Conservation (phyloP, 2,888 invertebrate genomes). For the Sicus ferrugineus region DNA sequence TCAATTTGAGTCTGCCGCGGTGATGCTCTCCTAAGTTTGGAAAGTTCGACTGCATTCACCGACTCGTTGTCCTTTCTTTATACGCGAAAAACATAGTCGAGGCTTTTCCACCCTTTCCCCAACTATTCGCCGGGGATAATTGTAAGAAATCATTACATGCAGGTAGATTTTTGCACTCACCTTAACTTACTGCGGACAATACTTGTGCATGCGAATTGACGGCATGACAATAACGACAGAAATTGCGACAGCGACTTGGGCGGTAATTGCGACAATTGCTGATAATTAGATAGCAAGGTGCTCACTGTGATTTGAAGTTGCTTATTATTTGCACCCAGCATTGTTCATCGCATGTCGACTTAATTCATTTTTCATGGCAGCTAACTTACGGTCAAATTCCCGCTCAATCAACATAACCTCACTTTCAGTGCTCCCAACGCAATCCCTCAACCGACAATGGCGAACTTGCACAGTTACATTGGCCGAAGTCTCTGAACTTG, state of each 20-base stretch:
- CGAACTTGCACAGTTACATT: no score
- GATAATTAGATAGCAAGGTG: background rate
- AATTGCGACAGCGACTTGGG: background rate
- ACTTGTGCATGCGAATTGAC: slow-evolving; percentile 5
- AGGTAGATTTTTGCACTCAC: background rate
- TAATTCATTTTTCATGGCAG: background rate
- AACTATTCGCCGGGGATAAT: slow-evolving; percentile 17
- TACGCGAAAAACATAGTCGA: slow-evolving; percentile 31
- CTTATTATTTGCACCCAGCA: background rate
- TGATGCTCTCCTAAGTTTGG: background rate
- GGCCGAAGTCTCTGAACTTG: no score
- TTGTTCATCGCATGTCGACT: background rate
- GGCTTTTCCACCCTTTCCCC: slow-evolving; percentile 18
- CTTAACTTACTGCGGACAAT: background rate
- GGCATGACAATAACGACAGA: background rate
- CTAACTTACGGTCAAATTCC: background rate
- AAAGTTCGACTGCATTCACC: slow-evolving; percentile 8
- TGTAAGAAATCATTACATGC: slow-evolving; percentile 13
- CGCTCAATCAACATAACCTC: slow-evolving; percentile 54
- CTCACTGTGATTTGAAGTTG: background rate
- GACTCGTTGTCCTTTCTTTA: slow-evolving; percentile 23
- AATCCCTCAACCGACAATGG: no score
- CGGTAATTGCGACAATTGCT: background rate
- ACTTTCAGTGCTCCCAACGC: no score
- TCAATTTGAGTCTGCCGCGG: no score